Conservation (phyloP, 2,113 vertebrate species). For the Heliornis fulica region DNA sequence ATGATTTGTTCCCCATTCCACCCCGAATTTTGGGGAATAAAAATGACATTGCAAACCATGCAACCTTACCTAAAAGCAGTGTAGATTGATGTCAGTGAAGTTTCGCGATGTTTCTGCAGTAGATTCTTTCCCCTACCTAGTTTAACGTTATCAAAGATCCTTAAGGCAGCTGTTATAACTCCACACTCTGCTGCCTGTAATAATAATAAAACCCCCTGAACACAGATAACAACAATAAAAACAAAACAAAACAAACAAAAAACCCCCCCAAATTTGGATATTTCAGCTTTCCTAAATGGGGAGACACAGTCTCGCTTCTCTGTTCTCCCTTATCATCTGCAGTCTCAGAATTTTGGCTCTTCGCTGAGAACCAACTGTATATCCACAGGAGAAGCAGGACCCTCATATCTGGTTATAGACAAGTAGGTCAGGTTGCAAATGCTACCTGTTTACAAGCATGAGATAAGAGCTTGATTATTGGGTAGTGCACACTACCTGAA, state of each 20-base stretch:
- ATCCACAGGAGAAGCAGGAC: neutral
- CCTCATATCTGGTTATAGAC: neutral
- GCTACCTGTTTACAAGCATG: neutral
- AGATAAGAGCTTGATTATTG: neutral
- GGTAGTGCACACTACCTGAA: neutral
- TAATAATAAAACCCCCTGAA: too few relatives aligned
- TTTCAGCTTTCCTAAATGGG: neutral
- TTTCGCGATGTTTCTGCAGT: neutral
- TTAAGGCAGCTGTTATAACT: neutral
- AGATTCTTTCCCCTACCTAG: neutral
- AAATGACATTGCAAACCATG: neutral
- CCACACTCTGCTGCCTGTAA: neutral
- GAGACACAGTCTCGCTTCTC: neutral
- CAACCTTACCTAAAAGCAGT: neutral
- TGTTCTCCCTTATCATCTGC: neutral
- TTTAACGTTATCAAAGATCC: neutral
- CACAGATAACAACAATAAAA: neutral
- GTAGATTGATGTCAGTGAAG: neutral
- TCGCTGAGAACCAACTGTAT: neutral
- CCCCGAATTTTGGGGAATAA: neutral
- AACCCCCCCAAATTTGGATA: neutral
- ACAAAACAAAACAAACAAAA: too few relatives aligned
- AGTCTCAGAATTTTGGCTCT: neutral
- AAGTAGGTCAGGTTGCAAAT: neutral
- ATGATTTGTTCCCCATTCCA: too few relatives aligned